Evolutionary conservation across 2,113 vertebrate genomes (phyloP), one percentile per base, ranked within the genome.

Genomic region (Meriones unguiculatus): DNA sequence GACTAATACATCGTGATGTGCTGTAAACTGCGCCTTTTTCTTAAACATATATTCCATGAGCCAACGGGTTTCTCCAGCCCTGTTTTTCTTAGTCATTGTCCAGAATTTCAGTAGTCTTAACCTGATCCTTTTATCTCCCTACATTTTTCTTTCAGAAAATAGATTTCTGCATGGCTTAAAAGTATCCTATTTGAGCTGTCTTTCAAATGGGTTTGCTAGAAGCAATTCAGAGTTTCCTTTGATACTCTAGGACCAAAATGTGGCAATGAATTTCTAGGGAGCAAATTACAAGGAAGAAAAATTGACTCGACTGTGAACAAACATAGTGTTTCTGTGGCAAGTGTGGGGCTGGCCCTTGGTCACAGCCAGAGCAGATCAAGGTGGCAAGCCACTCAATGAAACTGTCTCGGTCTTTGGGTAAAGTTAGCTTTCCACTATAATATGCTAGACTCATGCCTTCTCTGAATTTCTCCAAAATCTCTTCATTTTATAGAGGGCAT

Each of bases 151-250:
- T 52, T 67, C 65, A 84, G 75, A n/a, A 92, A 91, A 72, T 57
- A 69, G 28, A 76, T 90, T 90, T 87, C 70, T 12, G 13, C 54
- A 22, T 72, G 32, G 88, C 75, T 50, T 91, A 59, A 84, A 87
- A 90, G 89, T 65, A 57, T 30, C 2, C 0, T 0, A 1, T 89
- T 76, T 85, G 13, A 59, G 4, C 15, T 75, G 0, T n/a, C n/a
- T 89, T 85, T 77, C 65, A 62, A 77, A 76, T 77, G 41, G 4
- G 38, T 64, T 96, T 90, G 69, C 22, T 30, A 91, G 92, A 96
- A 97, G 57, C 35, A 91, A 38, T 38, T 41, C 73, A 32, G 10
- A 87, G 14, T 3, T 86, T 93, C 13, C 80, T 76, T 67, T 78
- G 81, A 94, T 92, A 87, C 32, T 89, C 7, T 89, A 64, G 69